phyloP scores from a whole-genome alignment of 2,113 vertebrate genomes.

The Centropristis striata region DNA sequence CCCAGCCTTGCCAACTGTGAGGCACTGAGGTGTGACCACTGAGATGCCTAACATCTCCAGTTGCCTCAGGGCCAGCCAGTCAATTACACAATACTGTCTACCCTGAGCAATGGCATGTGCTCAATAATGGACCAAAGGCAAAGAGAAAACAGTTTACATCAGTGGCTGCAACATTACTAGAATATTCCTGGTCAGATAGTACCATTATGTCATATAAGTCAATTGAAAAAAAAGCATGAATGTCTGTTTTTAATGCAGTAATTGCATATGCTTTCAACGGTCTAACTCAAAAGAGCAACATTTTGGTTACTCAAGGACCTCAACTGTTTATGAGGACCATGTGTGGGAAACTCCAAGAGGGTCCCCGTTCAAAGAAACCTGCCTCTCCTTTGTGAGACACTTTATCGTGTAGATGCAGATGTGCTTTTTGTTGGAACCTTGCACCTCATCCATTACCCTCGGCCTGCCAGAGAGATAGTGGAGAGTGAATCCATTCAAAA shows the following conservation, averaged over 20 bases:
- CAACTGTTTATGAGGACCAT: slow-evolving; percentile 79
- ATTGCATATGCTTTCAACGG: slow-evolving; percentile 34
- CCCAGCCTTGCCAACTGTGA: slow-evolving; percentile 81
- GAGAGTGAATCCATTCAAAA: slow-evolving; percentile 86
- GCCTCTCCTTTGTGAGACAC: slow-evolving; percentile 81
- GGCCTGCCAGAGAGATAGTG: slow-evolving; percentile 83
- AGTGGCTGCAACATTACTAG: slow-evolving; percentile 22
- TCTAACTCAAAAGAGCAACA: slow-evolving; percentile 23
- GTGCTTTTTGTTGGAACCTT: slow-evolving; percentile 87
- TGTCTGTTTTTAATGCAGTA: neutral
- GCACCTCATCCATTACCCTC: slow-evolving; percentile 87
- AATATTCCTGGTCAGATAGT: slow-evolving; percentile 37
- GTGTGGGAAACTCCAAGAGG: slow-evolving; percentile 78
- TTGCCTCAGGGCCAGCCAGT: slow-evolving; percentile 83
- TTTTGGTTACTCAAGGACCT: slow-evolving; percentile 41
- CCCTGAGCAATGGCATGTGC: slow-evolving; percentile 72
- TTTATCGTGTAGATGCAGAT: slow-evolving; percentile 86
- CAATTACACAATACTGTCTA: slow-evolving; percentile 82
- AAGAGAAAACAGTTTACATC: slow-evolving; percentile 36
- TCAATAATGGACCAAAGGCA: slow-evolving; percentile 73
- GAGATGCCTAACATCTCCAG: slow-evolving; percentile 80
- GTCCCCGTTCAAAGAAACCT: slow-evolving; percentile 78
- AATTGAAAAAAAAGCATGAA: slow-evolving; percentile 18
- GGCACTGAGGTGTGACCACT: slow-evolving; percentile 80
- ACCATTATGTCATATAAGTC: slow-evolving; percentile 19